Base-by-base conservation (phyloP, 1,140 invertebrate genomes). In the Rhynchophorus ferrugineus region DNA sequence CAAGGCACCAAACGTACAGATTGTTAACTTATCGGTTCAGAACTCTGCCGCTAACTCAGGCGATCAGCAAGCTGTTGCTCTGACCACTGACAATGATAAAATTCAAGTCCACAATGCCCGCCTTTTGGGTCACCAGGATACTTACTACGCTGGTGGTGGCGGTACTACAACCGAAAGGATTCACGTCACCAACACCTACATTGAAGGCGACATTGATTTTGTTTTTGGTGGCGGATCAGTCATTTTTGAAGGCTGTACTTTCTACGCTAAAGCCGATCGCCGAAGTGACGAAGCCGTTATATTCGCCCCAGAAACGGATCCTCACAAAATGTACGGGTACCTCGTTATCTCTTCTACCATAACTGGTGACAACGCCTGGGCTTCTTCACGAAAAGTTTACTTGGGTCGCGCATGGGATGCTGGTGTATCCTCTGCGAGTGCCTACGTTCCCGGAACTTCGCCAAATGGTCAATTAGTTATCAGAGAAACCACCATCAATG, bases 151-250 rank as follows among this genome's bases (percentile, higher is more conserved):
- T 19, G 47, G 47, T 8, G 14, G 14, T 8, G 19, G 41, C 5
- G 13, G 29, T 9, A 21, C 6, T 22, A 22, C 7, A 11, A 18
- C 19, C 29, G 17, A 37, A 38, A 51, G 49, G 21, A 36, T 18
- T n/a, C 21, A 44, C 29, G 1, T 44, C 21, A 20, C 20, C 17
- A 52, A 52, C 20, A 29, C 42, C 16, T 39, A 44, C 21, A 52
- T 52, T 38, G 7, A 37, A 39, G 49, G 49, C 6, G 49, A 52
- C 29, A 33, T 52, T 14, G 43, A 52, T 39, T 52, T 45, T 39
- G 36, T 52, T 0, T 52, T 52, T 38, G 49, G 49, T 18, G 42
- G 34, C 6, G 49, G 20, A n/a, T 24, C 43, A 2, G 3, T 19
- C 11, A 21, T 52, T 7, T 52, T 52, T 20, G 37, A 29, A 9